phyloP scores from a whole-genome alignment of 2,888 invertebrate species.

The Pardosa pseudoannulata region DNA sequence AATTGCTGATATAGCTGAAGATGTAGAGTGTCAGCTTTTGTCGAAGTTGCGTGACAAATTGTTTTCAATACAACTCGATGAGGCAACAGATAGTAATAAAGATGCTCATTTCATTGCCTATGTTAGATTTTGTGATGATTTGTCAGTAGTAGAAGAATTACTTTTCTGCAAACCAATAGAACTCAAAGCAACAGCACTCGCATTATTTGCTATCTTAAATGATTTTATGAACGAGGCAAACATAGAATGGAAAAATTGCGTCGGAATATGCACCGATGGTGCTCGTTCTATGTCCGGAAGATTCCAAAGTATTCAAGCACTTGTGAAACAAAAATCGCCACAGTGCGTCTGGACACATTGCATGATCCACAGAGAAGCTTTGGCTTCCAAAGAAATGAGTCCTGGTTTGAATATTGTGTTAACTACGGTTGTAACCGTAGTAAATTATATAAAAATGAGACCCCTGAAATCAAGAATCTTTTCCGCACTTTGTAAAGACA shows the following conservation, averaged over 20 bases:
- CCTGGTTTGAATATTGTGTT: constrained; percentile 35
- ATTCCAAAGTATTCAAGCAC: constrained; percentile 11
- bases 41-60: constrained; percentile 7
- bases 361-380: constrained; percentile 41
- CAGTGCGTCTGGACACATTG: constrained; percentile 13
- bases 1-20: constrained; percentile 41
- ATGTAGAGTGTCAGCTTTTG: constrained; percentile 39
- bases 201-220: constrained; percentile 33
- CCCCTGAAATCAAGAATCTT: constrained; percentile 21
- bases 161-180: constrained; percentile 36
- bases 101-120: constrained; percentile 32
- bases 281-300: background rate
- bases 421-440: constrained; percentile 29
- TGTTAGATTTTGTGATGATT: constrained; percentile 32
- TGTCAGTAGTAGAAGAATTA: constrained; percentile 39
- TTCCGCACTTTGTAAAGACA: constrained; percentile 7
- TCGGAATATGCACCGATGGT: constrained; percentile 57
- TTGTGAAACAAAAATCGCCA: constrained; percentile 1
- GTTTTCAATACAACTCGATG: constrained; percentile 21
- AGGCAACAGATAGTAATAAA: constrained; percentile 41
- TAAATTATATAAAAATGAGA: constrained; percentile 40
- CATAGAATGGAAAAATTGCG: constrained; percentile 54
- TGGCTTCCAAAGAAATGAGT: constrained; percentile 32
- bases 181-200: constrained; percentile 34
- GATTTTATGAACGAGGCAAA: constrained; percentile 46